These are phyloP conservation scores for Idaea straminata DNA, from an alignment of 2,888 invertebrate genomes.

Conservation along the genomic window DNA sequence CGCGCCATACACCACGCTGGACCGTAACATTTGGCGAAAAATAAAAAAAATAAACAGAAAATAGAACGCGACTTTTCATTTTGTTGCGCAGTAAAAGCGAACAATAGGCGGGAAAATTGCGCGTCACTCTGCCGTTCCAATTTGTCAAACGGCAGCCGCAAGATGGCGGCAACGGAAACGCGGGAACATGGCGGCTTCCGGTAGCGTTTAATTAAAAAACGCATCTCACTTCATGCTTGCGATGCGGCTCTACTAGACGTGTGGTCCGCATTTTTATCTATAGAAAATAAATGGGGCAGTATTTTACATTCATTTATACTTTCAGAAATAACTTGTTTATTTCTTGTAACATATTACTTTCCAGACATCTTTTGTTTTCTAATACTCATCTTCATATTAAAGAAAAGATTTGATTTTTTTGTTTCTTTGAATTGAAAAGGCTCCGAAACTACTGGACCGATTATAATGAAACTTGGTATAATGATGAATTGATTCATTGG, in stretches of 20 bases:
- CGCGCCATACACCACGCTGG: slow-evolving; percentile 46
- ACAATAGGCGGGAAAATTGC: slow-evolving; percentile 79
- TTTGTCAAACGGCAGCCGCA: slow-evolving; percentile 77
- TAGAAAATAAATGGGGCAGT: slow-evolving; percentile 32
- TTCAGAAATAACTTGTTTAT: slow-evolving; percentile 15
- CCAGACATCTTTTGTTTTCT: background rate
- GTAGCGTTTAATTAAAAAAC: slow-evolving; percentile 75
- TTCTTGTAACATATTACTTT: background rate
- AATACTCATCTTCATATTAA: background rate
- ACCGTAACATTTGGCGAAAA: slow-evolving; percentile 59
- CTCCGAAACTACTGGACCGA: too few species aligned
- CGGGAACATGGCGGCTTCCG: slow-evolving; percentile 69
- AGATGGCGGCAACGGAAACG: slow-evolving; percentile 71
- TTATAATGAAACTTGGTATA: too few species aligned
- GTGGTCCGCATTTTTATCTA: slow-evolving; percentile 33
- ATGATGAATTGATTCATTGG: too few species aligned
- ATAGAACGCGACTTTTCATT: slow-evolving; percentile 75
- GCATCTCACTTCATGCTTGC: slow-evolving; percentile 67
- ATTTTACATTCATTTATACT: slow-evolving; percentile 20
- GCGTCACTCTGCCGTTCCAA: slow-evolving; percentile 79
- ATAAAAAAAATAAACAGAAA: slow-evolving; percentile 56
- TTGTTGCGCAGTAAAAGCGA: slow-evolving; percentile 75
- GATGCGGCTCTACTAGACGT: slow-evolving; percentile 47
- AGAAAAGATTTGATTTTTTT: too few species aligned
- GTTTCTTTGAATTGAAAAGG: too few species aligned